Evolutionary conservation across 2,797 vertebrate species (phyloP), one percentile per base, ranked within the genome.

Genomic region (Lophius americanus): DNA sequence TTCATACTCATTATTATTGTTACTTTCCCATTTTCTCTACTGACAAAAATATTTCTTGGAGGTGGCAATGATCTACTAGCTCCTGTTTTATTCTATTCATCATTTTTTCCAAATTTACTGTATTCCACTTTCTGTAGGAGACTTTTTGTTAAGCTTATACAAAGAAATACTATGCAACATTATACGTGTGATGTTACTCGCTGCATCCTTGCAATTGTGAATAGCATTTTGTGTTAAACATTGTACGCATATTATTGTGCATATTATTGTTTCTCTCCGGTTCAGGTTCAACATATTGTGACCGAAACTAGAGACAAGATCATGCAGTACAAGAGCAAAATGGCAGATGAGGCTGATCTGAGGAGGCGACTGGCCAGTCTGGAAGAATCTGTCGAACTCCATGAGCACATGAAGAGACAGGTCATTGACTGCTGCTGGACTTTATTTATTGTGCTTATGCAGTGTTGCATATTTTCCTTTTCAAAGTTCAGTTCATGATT

Each of bases 231-330:
- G 12, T 6, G 13, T 42, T n/a, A 1, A 49, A 64, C 3, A 42
- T 23, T 23, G 23, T 39, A 39, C 7, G 4, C 7, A 39, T 5
- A 5, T 57, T 7, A 10, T 38, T 41, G 52, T 51, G 33, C 60
- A 6, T 60, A 38, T 52, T 9, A 11, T 23, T 11, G 9, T 6
- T 42, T 11, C 39, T 13, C 11, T 54, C 14, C 48, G 7, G 35
- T 14, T 73, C 71, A 92, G 91, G 91, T 92, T 43, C 96, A 98
- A 43, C 97, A 99, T 91, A 96, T 99, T 43, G 93, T 99, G 84
- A 95, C 95, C 12, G 98, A 99, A 90, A 99, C 98, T 52, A 95
- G 96, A 75, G 97, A 98, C 85, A 99, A 97, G 84, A 96, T 99
- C 84, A 82, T 98, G 84, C 96, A 96, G 23, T 99, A 97, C 90